phyloP scores from a whole-genome alignment of 2,888 invertebrate species.

The Eurytoma californica region DNA sequence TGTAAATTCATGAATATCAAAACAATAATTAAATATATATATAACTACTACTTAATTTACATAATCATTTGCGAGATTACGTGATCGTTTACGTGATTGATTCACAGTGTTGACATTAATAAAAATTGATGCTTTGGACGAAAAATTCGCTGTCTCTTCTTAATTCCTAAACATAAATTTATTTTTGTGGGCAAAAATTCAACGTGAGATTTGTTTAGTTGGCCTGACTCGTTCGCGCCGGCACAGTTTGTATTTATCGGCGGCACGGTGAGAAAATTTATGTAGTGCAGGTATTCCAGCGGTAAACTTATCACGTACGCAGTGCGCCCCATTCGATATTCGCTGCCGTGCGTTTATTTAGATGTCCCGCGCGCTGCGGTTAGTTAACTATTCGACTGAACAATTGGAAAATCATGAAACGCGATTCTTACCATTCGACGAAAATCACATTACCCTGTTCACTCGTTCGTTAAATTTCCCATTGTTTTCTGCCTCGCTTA shows the following conservation, averaged over 20 bases:
- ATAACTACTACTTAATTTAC: too few species aligned
- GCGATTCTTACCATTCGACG: neutral
- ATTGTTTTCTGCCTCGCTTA: too few species aligned
- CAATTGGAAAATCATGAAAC: slow-evolving; percentile 25
- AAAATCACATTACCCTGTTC: too few species aligned
- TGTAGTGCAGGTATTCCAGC: slow-evolving; percentile 37
- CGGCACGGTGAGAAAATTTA: slow-evolving; percentile 32
- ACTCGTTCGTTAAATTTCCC: too few species aligned
- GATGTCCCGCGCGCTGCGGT: neutral
- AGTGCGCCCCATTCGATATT: slow-evolving; percentile 32
- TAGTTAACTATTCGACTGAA: neutral
- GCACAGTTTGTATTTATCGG: slow-evolving; percentile 26
- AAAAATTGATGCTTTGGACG: too few species aligned
- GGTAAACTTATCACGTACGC: slow-evolving; percentile 45
- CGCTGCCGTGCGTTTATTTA: slow-evolving; percentile 27
- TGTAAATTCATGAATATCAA: too few species aligned
- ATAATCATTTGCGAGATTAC: too few species aligned
- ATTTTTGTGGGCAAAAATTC: neutral
- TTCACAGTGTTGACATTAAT: too few species aligned
- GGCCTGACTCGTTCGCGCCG: neutral
- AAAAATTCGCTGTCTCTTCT: too few species aligned
- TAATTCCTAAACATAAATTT: neutral
- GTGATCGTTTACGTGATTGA: too few species aligned
- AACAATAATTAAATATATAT: too few species aligned
- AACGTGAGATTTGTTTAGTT: neutral